Conservation (phyloP, 2,797 vertebrate species). For the Pangasius djambal region DNA sequence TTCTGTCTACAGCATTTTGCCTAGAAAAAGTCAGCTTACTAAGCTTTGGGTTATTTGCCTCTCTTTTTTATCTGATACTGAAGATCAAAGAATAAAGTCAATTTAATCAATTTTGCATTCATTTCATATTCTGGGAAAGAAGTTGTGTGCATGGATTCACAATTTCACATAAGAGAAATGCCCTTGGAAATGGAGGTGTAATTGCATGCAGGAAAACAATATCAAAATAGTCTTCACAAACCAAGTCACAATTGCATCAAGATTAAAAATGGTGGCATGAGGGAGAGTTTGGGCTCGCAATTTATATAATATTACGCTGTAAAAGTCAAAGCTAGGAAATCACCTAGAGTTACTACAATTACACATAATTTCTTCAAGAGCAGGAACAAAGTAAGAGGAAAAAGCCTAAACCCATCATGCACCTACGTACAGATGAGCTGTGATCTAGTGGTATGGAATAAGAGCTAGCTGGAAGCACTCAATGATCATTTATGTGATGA, state of each 20-base stretch:
- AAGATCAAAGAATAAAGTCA: constrained; percentile 84
- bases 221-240: constrained; percentile 61
- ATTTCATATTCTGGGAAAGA: constrained; percentile 75
- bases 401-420: constrained; percentile 81
- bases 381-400: constrained; percentile 77
- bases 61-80: constrained; percentile 66
- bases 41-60: constrained; percentile 80
- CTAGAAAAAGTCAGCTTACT: constrained; percentile 72
- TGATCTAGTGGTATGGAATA: constrained; percentile 83
- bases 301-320: constrained; percentile 80
- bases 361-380: constrained; percentile 87
- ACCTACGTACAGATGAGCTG: constrained; percentile 84
- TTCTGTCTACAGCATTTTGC: constrained; percentile 77
- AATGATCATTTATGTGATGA: constrained; percentile 68
- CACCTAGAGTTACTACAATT: constrained; percentile 84
- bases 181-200: constrained; percentile 76
- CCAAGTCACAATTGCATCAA: constrained; percentile 62
- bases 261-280: constrained; percentile 64
- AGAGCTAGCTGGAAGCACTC: constrained; percentile 68
- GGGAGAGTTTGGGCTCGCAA: constrained; percentile 68
- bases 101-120: constrained; percentile 86
- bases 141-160: constrained; percentile 73
- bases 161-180: constrained; percentile 77
- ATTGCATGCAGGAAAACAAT: constrained; percentile 73
- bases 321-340: constrained; percentile 83